phyloP scores from a whole-genome alignment of 2,113 vertebrate genomes.

The Reinhardtius hippoglossoides region DNA sequence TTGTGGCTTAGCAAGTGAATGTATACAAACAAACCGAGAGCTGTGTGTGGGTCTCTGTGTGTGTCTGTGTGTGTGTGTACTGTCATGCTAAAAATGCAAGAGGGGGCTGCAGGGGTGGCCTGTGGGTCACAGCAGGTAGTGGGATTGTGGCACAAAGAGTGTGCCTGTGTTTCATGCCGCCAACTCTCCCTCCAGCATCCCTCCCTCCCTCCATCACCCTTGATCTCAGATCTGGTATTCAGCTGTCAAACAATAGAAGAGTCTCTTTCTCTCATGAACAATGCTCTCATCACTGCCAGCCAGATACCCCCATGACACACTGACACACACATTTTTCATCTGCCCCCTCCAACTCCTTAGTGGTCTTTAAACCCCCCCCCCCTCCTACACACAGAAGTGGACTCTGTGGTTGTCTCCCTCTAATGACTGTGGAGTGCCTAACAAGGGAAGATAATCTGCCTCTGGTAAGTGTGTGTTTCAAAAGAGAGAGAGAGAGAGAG shows the following conservation, averaged over 20 bases:
- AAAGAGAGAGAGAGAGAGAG: constrained; percentile 24
- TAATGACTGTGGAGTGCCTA: constrained; percentile 16
- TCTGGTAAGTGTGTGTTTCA: constrained; percentile 23
- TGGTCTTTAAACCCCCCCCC: constrained; percentile 11
- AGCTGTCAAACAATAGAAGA: constrained; percentile 64
- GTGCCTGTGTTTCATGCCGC: constrained; percentile 56
- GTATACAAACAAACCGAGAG: background rate
- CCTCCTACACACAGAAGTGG: background rate
- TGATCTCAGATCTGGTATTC: constrained; percentile 51
- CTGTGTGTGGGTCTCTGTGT: constrained; percentile 4
- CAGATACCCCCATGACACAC: constrained; percentile 46
- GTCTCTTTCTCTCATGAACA: constrained; percentile 66
- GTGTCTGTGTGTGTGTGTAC: constrained; percentile 14
- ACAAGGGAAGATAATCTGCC: constrained; percentile 43
- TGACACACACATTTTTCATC: constrained; percentile 10
- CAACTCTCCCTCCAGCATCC: constrained; percentile 50
- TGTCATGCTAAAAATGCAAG: constrained; percentile 25
- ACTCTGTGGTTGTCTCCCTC: constrained; percentile 3
- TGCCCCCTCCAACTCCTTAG: constrained; percentile 14
- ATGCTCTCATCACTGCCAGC: constrained; percentile 53
- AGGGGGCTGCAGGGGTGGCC: constrained; percentile 11
- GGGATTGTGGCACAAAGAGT: constrained; percentile 63
- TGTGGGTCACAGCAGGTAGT: constrained; percentile 65
- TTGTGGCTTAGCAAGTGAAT: background rate
- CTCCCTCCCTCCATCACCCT: constrained; percentile 16